Evolutionary conservation across 2,113 vertebrate genomes (phyloP), one percentile per base, ranked within the genome.

Genomic region (Nothoprocta pentlandii): DNA sequence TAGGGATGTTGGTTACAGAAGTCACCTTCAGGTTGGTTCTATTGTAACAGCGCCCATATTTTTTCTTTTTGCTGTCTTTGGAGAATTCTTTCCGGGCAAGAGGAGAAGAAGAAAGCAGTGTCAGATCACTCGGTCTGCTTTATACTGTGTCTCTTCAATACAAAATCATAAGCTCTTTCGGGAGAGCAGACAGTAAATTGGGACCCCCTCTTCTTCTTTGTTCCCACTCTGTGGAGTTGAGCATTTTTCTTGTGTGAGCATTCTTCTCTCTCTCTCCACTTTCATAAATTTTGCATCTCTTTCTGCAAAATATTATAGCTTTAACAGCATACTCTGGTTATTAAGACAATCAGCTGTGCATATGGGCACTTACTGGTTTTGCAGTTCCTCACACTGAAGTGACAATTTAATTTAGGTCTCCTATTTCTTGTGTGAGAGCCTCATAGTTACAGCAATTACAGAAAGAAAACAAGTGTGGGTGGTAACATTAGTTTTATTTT

Each of bases 51-150:
- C 21, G 62, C 42, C 39, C 2, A 0, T 7, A 10, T 59, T 80
- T 58, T 6, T 51, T 30, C 32, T 23, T 46, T 46, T 70, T 64
- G 53, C 17, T 7, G 62, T 42, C 41, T 58, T 64, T 59, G 32
- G 58, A 76, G 5, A 6, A 2, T 16, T 58, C 49, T 49, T 76
- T 63, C 64, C 7, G 7, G 16, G 12, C 34, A 16, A 30, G 36
- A 12, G 34, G 20, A 30, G 54, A 30, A 32, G 54, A 68, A 16
- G 0, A 0, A 1, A 6, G 36, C 0, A 0, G 6, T 63, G 26
- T 1, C 20, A 68, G 17, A 26, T 28, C 8, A n/a, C 44, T 68
- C 25, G 28, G 5, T 44, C 11, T n/a, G 8, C 3, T 56, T 56
- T 74, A 2, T 11, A 2, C 36, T 41, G 9, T 19, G 9, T 68